Conservation (phyloP, 2,113 vertebrate genomes). For the Grallaria varia region DNA sequence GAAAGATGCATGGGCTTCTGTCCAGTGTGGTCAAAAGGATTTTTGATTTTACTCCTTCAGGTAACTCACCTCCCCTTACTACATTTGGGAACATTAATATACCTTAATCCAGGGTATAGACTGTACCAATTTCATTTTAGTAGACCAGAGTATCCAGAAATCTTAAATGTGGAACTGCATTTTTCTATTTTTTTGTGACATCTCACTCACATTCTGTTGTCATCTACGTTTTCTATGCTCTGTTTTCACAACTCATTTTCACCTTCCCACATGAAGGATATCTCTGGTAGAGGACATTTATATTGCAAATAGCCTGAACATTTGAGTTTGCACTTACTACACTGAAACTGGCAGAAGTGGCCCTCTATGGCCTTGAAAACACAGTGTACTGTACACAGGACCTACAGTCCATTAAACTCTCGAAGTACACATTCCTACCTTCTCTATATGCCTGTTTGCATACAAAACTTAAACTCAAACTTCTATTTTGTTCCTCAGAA, state of each 20-base stretch:
- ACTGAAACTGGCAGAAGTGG: not conserved
- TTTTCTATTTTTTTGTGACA: not conserved
- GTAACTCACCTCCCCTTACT: not conserved
- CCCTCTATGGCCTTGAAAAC: not conserved
- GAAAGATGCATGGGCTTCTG: not conserved
- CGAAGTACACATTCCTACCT: not conserved
- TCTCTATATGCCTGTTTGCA: not conserved
- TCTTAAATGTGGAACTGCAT: not conserved
- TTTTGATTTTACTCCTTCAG: not conserved
- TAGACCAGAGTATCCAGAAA: not conserved
- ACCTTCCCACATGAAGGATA: conserved; percentile 31
- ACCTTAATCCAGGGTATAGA: not conserved
- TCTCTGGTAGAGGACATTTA: conserved; percentile 35
- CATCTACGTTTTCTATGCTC: not conserved
- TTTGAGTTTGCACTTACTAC: not conserved
- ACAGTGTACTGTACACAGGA: not conserved
- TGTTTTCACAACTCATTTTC: conserved; percentile 55
- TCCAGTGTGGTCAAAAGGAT: not conserved
- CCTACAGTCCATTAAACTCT: not conserved
- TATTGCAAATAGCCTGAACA: conserved; percentile 18
- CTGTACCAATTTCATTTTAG: not conserved
- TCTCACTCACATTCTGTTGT: conserved; percentile 22
- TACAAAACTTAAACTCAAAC: not conserved
- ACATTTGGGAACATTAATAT: not conserved
- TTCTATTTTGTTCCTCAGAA: not conserved